A percentile compares a stretch with the other conserved stretches of the same genome.
These are phyloP conservation scores for Andrena cerasifolii DNA, from an alignment of 1,140 invertebrate species.

Conservation along the genomic window DNA sequence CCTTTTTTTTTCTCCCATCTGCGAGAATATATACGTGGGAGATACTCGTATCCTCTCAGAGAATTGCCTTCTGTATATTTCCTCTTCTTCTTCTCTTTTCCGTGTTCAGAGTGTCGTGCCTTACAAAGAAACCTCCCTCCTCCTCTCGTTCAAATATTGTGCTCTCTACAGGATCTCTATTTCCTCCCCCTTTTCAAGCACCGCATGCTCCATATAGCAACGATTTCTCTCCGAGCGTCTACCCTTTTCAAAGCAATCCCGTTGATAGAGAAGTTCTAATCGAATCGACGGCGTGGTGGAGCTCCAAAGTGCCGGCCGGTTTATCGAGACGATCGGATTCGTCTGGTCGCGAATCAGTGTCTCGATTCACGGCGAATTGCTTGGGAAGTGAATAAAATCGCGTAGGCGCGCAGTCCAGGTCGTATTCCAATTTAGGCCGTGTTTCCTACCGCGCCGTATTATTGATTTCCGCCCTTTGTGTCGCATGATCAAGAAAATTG, in stretches of 20 bases:
- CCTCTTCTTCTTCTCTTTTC: not conserved
- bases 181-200: not conserved
- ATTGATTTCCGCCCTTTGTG: conserved; percentile 71
- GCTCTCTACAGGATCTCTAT: not conserved
- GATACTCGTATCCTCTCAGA: conserved; percentile 15
- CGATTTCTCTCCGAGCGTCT: not conserved
- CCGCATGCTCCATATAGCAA: not conserved
- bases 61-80: not conserved
- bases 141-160: not conserved
- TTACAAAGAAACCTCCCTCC: not conserved
- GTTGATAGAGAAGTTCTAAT: not conserved
- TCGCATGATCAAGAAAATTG: conserved; percentile 74
- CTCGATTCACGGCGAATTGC: too few species aligned
- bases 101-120: not conserved
- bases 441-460: conserved; percentile 46
- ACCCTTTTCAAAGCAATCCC: not conserved
- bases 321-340: not conserved
- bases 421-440: conserved; percentile 27
- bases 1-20: too few species aligned
- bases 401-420: not conserved
- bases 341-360: not conserved
- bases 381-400: not conserved
- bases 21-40: conserved; percentile 4
- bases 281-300: not conserved
- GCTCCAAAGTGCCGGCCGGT: not conserved